These are phyloP conservation scores for Lophius americanus DNA, from an alignment of 2,797 vertebrate species.

Conservation along the genomic window DNA sequence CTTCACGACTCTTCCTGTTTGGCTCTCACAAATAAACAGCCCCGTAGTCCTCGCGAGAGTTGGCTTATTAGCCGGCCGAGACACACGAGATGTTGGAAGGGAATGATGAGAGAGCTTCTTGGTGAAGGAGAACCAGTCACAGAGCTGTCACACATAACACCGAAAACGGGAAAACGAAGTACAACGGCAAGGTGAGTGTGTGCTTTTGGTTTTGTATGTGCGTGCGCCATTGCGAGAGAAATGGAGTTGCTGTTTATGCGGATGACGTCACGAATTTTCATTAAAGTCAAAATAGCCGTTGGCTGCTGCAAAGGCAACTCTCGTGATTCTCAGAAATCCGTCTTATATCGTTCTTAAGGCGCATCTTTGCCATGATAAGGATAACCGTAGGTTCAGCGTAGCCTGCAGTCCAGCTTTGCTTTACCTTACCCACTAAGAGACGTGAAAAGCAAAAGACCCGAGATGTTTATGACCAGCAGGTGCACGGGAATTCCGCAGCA, in stretches of 20 bases:
- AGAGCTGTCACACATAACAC: conserved; percentile 33
- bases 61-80: conserved; percentile 47
- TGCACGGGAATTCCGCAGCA: conserved; percentile 69
- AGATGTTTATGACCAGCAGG: conserved; percentile 57
- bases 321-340: conserved; percentile 48
- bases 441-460: conserved; percentile 27
- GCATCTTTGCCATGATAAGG: not conserved
- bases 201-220: not conserved
- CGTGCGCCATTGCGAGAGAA: not conserved
- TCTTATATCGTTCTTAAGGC: conserved; percentile 14
- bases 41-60: conserved; percentile 78
- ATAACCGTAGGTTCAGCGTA: conserved; percentile 3
- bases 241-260: conserved; percentile 67
- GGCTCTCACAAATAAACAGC: conserved; percentile 4
- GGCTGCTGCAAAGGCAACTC: conserved; percentile 50
- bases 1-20: not conserved
- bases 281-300: conserved; percentile 89
- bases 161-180: conserved; percentile 22
- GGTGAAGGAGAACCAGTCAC: conserved; percentile 41
- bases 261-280: conserved; percentile 91
- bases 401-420: conserved; percentile 7
- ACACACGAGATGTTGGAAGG: conserved; percentile 55
- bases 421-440: not conserved
- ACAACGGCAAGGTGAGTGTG: conserved; percentile 28
- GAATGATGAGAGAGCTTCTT: conserved; percentile 61